phyloP scores from a whole-genome alignment of 2,113 vertebrate species.

The Eolophus roseicapilla region DNA sequence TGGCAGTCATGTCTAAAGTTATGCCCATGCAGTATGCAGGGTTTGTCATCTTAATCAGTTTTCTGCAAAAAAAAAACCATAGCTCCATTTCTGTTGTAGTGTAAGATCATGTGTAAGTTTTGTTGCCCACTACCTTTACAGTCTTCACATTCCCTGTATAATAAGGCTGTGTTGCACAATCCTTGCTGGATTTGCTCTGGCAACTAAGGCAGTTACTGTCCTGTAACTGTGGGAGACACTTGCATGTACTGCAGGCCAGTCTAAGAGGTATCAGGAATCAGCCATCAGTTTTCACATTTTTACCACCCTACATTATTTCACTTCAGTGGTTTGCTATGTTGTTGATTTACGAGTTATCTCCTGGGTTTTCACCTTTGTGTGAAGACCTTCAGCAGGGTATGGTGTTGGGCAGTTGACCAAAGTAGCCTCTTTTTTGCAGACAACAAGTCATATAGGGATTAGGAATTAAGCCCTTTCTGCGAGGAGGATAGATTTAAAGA shows the following conservation, averaged over 20 bases:
- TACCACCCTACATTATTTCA: neutral
- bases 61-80: neutral
- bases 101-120: neutral
- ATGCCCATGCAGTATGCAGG: neutral
- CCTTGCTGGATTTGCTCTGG: neutral
- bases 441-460: neutral
- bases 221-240: neutral
- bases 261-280: neutral
- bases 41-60: neutral
- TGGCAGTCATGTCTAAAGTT: neutral
- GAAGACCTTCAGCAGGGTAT: neutral
- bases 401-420: neutral
- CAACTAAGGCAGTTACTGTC: neutral
- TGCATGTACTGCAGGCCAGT: neutral
- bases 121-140: neutral
- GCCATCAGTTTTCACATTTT: neutral
- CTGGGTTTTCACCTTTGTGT: neutral
- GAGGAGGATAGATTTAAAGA: neutral
- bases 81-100: neutral
- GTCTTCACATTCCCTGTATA: neutral
- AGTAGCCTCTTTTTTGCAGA: neutral
- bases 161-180: neutral
- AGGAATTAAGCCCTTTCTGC: neutral
- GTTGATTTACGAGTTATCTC: neutral
- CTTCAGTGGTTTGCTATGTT: neutral